phyloP scores from a whole-genome alignment of 1,140 invertebrate species.

The Lysiphlebus fabarum region DNA sequence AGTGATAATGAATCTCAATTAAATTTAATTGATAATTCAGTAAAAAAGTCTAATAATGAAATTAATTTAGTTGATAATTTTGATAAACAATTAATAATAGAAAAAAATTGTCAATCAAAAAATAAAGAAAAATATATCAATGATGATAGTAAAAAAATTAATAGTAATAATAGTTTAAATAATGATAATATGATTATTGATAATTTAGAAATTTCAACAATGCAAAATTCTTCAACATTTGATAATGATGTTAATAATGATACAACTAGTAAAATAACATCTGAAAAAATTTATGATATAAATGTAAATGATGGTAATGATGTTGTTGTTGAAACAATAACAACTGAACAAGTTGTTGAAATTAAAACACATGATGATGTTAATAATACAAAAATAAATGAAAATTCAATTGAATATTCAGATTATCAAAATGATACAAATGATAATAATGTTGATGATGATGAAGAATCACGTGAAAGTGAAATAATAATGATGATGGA shows the following conservation, averaged over 20 bases:
- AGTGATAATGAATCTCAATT: constrained; percentile 3
- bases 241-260: neutral
- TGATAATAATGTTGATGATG: constrained; percentile 22
- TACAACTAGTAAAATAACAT: no score
- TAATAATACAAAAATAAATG: no score
- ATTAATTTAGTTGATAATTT: neutral
- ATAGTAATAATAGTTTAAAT: no score
- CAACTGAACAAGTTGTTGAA: no score
- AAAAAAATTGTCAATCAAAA: constrained; percentile 12
- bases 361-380: no score
- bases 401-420: no score
- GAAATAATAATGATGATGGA: constrained; percentile 32
- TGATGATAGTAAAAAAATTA: neutral
- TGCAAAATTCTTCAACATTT: neutral
- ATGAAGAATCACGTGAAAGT: constrained; percentile 43
- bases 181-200: neutral
- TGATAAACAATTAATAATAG: neutral
- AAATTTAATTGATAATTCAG: constrained; percentile 1
- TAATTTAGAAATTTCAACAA: constrained; percentile 1
- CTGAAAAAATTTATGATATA: no score
- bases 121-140: no score
- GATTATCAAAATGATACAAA: no score
- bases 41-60: constrained; percentile 3
- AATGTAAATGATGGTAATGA: no score
- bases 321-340: no score